phyloP scores from a whole-genome alignment of 2,797 vertebrate species.

The Acomys russatus region DNA sequence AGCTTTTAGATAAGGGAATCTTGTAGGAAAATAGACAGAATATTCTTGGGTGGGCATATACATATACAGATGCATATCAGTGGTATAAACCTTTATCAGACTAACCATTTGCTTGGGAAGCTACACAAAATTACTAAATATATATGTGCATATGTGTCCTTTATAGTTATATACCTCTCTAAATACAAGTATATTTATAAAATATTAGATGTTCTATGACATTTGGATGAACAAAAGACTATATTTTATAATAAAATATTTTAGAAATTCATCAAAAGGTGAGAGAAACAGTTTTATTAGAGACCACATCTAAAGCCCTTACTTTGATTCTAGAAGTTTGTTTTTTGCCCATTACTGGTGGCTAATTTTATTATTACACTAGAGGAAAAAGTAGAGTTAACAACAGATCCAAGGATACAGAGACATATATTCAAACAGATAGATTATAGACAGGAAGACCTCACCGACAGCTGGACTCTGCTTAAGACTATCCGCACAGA shows the following conservation, averaged over 20 bases:
- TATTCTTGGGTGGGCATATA: not conserved
- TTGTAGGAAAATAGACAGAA: not conserved
- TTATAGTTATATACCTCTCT: not conserved
- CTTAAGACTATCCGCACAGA: not conserved
- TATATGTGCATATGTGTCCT: not conserved
- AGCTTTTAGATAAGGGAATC: not conserved
- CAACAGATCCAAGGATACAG: not conserved
- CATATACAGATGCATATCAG: not conserved
- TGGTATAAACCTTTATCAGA: not conserved
- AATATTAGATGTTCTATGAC: not conserved
- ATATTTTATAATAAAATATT: not conserved
- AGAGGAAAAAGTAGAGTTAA: not conserved
- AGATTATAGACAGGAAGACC: not conserved
- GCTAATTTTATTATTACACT: not conserved
- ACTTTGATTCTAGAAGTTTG: slow-evolving; percentile 1
- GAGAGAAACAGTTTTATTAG: not conserved
- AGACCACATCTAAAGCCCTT: not conserved
- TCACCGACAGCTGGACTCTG: not conserved
- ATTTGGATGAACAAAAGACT: not conserved
- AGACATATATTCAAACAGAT: not conserved
- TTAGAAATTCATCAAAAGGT: not conserved
- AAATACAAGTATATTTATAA: not conserved
- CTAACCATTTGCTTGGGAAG: not conserved
- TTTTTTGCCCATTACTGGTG: not conserved
- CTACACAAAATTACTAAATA: not conserved